A percentile compares a stretch with the other conserved stretches of the same genome.
phyloP scores from a whole-genome alignment of 2,113 vertebrate genomes.

The Actenoides lindsayi region DNA sequence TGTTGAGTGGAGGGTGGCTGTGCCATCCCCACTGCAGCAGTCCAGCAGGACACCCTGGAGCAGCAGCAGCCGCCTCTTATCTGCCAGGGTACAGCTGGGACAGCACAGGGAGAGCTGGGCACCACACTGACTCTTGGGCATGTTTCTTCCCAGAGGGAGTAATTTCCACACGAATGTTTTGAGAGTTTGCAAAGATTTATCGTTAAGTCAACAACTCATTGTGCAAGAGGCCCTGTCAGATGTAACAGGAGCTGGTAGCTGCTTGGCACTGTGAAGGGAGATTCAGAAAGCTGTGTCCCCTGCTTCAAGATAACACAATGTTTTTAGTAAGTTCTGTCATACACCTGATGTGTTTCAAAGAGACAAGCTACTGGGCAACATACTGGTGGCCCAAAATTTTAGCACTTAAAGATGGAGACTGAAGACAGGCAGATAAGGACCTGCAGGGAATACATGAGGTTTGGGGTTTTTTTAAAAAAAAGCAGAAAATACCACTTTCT shows the following conservation, averaged over 20 bases:
- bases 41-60: accelerated
- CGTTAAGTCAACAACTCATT: not conserved
- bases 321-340: not conserved
- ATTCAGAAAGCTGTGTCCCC: not conserved
- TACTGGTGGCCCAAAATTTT: not conserved
- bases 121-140: accelerated
- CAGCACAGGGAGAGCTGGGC: not conserved
- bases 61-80: not conserved
- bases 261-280: accelerated
- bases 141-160: not conserved
- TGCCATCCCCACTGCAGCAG: not conserved
- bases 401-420: not conserved
- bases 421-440: not conserved
- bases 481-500: not conserved
- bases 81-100: not conserved
- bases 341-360: not conserved
- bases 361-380: not conserved
- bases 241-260: not conserved
- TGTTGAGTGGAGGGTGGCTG: not conserved
- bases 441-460: not conserved
- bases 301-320: accelerated
- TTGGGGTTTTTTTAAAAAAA: no score
- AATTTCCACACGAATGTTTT: accelerated
- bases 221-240: not conserved
- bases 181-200: not conserved